phyloP scores from a whole-genome alignment of 2,888 invertebrate genomes.

The Lycia hirtaria region DNA sequence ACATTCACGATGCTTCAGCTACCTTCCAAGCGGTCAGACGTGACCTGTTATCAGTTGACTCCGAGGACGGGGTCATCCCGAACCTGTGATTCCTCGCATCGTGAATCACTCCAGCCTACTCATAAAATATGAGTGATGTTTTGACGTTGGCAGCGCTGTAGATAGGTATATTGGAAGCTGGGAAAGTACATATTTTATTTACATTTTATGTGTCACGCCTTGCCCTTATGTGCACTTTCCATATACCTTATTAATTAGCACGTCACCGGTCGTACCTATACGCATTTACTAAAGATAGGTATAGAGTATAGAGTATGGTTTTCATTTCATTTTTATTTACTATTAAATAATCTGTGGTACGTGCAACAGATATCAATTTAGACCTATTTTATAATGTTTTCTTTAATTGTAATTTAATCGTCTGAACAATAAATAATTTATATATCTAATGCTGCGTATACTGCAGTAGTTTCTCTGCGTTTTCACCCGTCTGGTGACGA shows the following conservation, averaged over 20 bases:
- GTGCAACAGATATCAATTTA: no score
- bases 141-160: slow-evolving; percentile 13
- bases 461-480: no score
- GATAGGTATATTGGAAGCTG: slow-evolving; percentile 8
- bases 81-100: slow-evolving; percentile 15
- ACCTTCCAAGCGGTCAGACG: slow-evolving; percentile 27
- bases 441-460: no score
- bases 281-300: no score
- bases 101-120: slow-evolving; percentile 26
- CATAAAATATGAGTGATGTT: slow-evolving; percentile 21
- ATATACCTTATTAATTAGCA: background rate
- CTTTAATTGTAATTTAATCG: no score
- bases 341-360: no score
- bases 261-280: no score
- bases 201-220: slow-evolving; percentile 1
- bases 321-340: no score
- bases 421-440: no score
- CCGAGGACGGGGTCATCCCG: slow-evolving; percentile 25
- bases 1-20: slow-evolving; percentile 24
- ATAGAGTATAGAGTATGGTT: no score
- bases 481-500: no score
- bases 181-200: slow-evolving; percentile 24
- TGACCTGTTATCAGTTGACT: slow-evolving; percentile 39
- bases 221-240: background rate
- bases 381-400: no score